phyloP scores from a whole-genome alignment of 1,140 invertebrate species.

The Zophobas morio region DNA sequence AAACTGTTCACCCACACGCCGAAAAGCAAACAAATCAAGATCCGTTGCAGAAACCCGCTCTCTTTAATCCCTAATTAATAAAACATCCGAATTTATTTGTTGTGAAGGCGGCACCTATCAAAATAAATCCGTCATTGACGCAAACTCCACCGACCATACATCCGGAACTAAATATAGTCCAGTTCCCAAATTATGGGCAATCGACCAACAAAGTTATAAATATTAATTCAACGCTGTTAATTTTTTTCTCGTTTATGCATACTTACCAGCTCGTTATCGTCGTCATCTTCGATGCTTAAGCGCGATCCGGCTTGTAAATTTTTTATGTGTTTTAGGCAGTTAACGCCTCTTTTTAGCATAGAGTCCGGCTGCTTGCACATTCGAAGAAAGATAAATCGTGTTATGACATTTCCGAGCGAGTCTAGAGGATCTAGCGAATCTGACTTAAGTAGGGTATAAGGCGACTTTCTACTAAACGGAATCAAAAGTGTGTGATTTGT shows the following conservation, averaged over 20 bases:
- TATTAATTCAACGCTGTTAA: no score
- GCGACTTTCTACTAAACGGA: no score
- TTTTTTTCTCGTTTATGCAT: no score
- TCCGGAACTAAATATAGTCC: conserved; percentile 29
- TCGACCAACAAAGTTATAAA: not conserved
- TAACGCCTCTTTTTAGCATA: conserved; percentile 69
- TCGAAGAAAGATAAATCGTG: not conserved
- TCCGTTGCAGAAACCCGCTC: no score
- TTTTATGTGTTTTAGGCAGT: conserved; percentile 69
- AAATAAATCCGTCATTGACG: conserved; percentile 9
- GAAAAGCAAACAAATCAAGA: no score
- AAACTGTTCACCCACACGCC: no score
- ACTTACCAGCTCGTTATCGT: conserved; percentile 75
- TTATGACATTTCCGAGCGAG: not conserved
- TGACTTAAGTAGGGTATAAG: no score
- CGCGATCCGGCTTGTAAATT: conserved; percentile 66
- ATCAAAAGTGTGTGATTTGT: not conserved
- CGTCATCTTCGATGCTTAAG: conserved; percentile 69
- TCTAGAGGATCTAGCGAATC: no score
- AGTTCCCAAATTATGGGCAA: not conserved
- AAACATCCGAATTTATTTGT: not conserved
- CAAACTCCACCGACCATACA: not conserved
- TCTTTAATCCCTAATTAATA: no score
- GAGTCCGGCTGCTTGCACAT: conserved; percentile 69
- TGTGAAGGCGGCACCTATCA: not conserved